These are phyloP conservation scores for Uria lomvia DNA, from an alignment of 2,113 vertebrate genomes.

Conservation along the genomic window DNA sequence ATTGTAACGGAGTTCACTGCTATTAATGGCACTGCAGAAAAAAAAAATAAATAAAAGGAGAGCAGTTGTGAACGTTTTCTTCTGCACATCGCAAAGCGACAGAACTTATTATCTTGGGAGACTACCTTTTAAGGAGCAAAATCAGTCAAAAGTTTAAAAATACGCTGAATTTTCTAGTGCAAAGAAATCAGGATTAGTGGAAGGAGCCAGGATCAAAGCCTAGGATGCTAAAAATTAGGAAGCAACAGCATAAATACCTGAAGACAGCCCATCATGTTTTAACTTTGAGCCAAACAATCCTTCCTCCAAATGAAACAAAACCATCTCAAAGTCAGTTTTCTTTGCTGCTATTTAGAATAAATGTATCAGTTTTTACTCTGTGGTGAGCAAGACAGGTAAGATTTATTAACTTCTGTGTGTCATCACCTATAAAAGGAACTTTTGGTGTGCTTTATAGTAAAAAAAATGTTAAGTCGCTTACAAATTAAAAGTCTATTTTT, in stretches of 20 bases:
- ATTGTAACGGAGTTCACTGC: conserved; percentile 88
- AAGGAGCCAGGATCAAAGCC: neutral
- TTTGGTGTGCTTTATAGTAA: neutral
- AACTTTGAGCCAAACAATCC: neutral
- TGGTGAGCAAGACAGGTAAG: neutral
- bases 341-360: neutral
- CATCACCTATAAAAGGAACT: neutral
- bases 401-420: neutral
- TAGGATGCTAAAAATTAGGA: neutral
- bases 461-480: neutral
- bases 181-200: neutral
- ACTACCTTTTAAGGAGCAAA: neutral
- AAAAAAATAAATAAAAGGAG: neutral
- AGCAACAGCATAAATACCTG: neutral
- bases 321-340: neutral
- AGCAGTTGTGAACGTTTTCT: neutral
- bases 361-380: neutral
- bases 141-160: neutral
- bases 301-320: neutral
- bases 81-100: neutral
- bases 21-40: conserved; percentile 88
- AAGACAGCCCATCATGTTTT: neutral
- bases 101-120: neutral
- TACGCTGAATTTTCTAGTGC: rapidly evolving
- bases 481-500: neutral